A percentile compares a stretch with the other conserved stretches of the same genome.
phyloP scores from a whole-genome alignment of 2,888 invertebrate species.

The Leptopilina syphax region DNA sequence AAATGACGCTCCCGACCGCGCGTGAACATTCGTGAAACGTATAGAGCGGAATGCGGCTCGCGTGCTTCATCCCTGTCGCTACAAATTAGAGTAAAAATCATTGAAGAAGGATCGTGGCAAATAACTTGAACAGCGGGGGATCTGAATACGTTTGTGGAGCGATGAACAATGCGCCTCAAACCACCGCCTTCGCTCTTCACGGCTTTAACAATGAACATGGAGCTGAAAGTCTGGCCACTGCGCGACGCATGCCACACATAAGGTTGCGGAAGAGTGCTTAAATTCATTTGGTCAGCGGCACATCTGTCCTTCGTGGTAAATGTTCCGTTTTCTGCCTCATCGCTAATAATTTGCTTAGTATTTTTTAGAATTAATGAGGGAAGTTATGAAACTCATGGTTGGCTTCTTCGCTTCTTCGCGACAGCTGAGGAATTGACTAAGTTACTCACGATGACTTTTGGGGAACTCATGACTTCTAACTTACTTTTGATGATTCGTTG shows the following conservation, averaged over 20 bases:
- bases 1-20: constrained; percentile 51
- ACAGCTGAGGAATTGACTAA: no score
- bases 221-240: constrained; percentile 50
- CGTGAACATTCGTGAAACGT: constrained; percentile 16
- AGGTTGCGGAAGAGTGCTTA: constrained; percentile 4
- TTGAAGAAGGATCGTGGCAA: constrained; percentile 73
- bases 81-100: constrained; percentile 76
- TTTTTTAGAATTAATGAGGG: no score
- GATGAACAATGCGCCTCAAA: constrained; percentile 50
- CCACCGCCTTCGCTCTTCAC: constrained; percentile 40
- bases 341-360: neutral
- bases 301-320: neutral
- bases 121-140: constrained; percentile 73
- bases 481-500: no score
- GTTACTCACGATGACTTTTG: no score
- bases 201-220: constrained; percentile 54
- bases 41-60: constrained; percentile 68
- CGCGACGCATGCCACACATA: constrained; percentile 45
- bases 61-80: constrained; percentile 74
- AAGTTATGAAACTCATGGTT: no score
- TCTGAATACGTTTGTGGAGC: constrained; percentile 46
- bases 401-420: no score
- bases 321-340: neutral
- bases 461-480: no score
- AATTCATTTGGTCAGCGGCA: neutral